Conservation (phyloP, 30 jellyfish, hydroid and myxozoan species). For the Aurelia coerulea region DNA sequence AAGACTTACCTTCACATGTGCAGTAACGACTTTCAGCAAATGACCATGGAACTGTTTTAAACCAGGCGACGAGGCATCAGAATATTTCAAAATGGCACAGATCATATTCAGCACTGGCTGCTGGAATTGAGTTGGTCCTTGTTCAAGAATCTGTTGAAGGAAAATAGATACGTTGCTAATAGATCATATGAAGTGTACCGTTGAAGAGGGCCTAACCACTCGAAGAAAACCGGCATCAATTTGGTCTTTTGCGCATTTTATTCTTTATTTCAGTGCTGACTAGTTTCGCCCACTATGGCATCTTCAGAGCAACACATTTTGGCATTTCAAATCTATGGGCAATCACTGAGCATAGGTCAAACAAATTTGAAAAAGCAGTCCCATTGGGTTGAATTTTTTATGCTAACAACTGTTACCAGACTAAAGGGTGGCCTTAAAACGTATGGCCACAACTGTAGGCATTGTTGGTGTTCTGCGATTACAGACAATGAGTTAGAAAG, state of each 20-base stretch:
- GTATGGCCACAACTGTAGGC: too few species aligned
- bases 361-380: too few species aligned
- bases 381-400: too few species aligned
- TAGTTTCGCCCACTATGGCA: background rate
- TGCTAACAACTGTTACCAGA: too few species aligned
- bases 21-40: constrained; percentile 90
- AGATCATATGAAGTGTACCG: background rate
- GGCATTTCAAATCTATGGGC: background rate
- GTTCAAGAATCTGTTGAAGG: constrained; percentile 87
- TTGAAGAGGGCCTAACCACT: background rate
- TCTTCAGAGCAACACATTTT: background rate
- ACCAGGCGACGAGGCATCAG: constrained; percentile 98
- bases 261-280: too few species aligned
- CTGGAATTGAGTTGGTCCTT: constrained; percentile 93
- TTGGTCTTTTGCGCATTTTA: too few species aligned
- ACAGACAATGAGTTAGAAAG: background rate
- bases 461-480: too few species aligned
- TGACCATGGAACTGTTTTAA: constrained; percentile 94
- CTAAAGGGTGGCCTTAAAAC: too few species aligned
- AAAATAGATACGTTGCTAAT: background rate
- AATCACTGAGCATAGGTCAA: too few species aligned
- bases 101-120: constrained; percentile 95
- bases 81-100: constrained; percentile 94
- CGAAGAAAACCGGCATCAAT: too few species aligned
- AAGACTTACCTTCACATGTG: constrained; percentile 91